Evolutionary conservation across 2,113 vertebrate species (phyloP), one percentile per base, ranked within the genome.

Genomic region (Amphilophus citrinellus): DNA sequence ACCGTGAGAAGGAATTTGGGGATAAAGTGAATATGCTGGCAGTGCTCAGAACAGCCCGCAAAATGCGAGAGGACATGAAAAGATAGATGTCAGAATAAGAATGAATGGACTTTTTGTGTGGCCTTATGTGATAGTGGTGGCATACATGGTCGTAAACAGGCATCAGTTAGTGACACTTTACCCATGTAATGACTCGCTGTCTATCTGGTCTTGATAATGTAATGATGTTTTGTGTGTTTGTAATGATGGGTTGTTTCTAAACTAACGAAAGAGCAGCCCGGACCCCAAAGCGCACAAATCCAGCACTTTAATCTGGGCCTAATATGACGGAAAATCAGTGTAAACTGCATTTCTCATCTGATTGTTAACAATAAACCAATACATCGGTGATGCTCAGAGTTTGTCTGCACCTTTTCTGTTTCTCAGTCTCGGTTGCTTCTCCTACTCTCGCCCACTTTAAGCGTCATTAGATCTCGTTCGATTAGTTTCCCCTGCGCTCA

Each of bases 1-100:
- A 99, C 91, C 95, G 95, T 17, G 98, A 99, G 90, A 99, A 97
- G 84, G 97, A 99, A 94, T 99, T 99, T 93, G 98, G 98, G 87
- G 93, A 99, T 84, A 98, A 97, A 93, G 98, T 98, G 85, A 96
- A 97, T 84, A 93, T 90, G 7, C 75, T 94, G 76, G 93, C 91
- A 39, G 87, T 94, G 1, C 88, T 94, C 57, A 91, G 20, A 80
- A 56, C 93, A 22, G 87, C 87, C 76, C 77, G 91, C 6, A 88
- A 84, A 77, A 89, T 92, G 37, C n/a, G 47, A 75, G 73, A 90
- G 0, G 20, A 77, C 68, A 32, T 60, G 24, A 42, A 65, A 63
- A 76, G 22, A 86, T 90, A 91, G 85, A 79, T 6, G 18, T 86
- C 11, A 61, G 44, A 50, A 24, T 39, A 60, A 56, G 20, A 75